Evolutionary conservation across 2,113 vertebrate genomes (phyloP), one percentile per base, ranked within the genome.

Genomic region (Parus major): DNA sequence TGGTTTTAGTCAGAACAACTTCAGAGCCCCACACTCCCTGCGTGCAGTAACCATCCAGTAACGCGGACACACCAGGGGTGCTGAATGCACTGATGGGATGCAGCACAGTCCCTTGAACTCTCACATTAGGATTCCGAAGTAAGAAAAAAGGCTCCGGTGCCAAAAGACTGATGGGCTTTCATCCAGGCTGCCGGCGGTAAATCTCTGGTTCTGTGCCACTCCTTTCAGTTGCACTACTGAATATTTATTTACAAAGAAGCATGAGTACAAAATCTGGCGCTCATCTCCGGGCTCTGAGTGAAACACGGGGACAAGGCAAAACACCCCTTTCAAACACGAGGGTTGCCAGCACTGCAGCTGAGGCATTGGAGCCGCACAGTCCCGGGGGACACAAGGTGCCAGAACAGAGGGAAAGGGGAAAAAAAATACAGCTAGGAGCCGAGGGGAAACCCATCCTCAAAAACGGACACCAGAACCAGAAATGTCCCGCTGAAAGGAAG

Each of bases 191-290:
- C 75, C 41, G 13, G 68, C 36, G 9, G 71, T 86, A 92, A 83
- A 76, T 31, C 59, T 73, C 85, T 93, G 88, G 88, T 96, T 78
- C 76, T 1, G 11, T 72, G 84, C 94, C 96, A 95, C 85, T 91
- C 72, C 46, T 80, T 82, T 90, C 94, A 71, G 69, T 50, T 86
- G 61, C 56, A 42, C 88, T 82, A 88, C 79, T 96, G 90, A 88
- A 72, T 96, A 96, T 95, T 96, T 95, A 96, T 93, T 95, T 91
- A 92, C 86, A 25, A 71, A 61, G 71, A 61, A 80, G 31, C 75
- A 20, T 63, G 82, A 63, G 84, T 86, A 88, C 71, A 64, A 86
- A 95, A 90, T n/a, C 57, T 88, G 90, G 82, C 41, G 14, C 69
- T 72, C 35, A 50, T 33, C 50, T 92, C 78, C 12, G 15, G 41